Evolutionary conservation across 1,140 invertebrate genomes (phyloP).

Genomic region (Temnothorax nylanderi): DNA sequence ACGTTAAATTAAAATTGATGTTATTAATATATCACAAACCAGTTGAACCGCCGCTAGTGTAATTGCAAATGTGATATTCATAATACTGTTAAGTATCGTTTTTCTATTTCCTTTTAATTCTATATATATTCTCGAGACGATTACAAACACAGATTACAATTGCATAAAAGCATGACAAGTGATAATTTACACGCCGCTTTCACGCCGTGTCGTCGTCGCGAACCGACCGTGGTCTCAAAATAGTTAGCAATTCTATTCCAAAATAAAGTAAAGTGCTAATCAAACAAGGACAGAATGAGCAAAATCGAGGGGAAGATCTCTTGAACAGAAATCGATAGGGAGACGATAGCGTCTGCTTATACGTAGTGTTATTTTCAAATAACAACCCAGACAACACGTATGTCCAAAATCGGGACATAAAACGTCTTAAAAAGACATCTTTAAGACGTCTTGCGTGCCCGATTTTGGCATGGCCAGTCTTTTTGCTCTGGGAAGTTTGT

Average conservation of each 20-base stretch:
- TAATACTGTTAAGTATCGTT: not conserved
- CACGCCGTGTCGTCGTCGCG: not conserved
- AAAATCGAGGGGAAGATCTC: not conserved
- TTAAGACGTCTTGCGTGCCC: no score
- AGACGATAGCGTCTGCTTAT: not conserved
- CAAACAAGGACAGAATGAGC: not conserved
- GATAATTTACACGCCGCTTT: not conserved
- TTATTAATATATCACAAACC: not conserved
- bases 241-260: not conserved
- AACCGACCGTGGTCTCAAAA: not conserved
- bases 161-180: constrained; percentile 9
- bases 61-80: constrained; percentile 10
- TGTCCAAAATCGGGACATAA: no score
- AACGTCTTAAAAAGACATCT: no score
- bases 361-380: not conserved
- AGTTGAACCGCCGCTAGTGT: not conserved
- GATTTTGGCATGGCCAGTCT: no score
- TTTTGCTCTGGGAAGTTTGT: not conserved
- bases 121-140: constrained; percentile 7
- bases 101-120: constrained; percentile 17
- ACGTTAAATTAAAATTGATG: not conserved
- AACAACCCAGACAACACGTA: not conserved
- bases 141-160: constrained; percentile 28
- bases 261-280: constrained; percentile 26
- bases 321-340: constrained; percentile 21